These are phyloP conservation scores for Phacellophora camtschatica DNA, from an alignment of 30 jellyfish, hydroid and myxozoan genomes.

Conservation along the genomic window DNA sequence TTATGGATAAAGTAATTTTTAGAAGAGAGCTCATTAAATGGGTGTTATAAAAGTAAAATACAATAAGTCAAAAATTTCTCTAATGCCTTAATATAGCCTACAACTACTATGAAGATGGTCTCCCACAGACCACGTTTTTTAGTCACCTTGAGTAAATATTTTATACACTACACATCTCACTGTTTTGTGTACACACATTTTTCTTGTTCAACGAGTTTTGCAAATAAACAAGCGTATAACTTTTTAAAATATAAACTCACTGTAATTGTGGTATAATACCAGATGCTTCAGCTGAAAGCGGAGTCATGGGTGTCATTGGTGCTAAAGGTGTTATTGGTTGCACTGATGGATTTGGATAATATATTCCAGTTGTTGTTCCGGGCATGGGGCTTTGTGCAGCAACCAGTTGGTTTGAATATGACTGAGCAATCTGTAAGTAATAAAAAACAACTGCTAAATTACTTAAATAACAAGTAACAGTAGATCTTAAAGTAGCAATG, in stretches of 20 bases:
- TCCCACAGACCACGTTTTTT: no score
- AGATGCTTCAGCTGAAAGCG: slow-evolving; percentile 96
- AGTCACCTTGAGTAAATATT: no score
- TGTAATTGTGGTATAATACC: slow-evolving; percentile 94
- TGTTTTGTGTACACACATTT: background rate
- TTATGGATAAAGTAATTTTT: no score
- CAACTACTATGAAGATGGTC: no score
- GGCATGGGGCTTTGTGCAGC: slow-evolving; percentile 85
- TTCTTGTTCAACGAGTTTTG: background rate
- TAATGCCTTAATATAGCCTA: no score
- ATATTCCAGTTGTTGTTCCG: slow-evolving; percentile 83
- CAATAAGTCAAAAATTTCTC: no score
- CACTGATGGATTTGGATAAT: slow-evolving; percentile 80
- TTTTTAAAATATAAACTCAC: slow-evolving; percentile 23
- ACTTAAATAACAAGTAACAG: no score
- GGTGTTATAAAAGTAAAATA: no score
- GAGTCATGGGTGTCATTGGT: slow-evolving; percentile 87
- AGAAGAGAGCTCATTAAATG: no score
- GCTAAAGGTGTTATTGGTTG: slow-evolving; percentile 85
- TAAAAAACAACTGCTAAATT: background rate
- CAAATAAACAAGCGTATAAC: background rate
- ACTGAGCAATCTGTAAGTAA: slow-evolving; percentile 16
- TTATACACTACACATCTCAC: no score
- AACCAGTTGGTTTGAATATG: slow-evolving; percentile 61
- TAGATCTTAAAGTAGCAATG: no score